Percentiles rank a stretch among this genome's conserved stretches.
Conservation (phyloP, 2,888 invertebrate genomes). For the Vesta saturnalis region DNA sequence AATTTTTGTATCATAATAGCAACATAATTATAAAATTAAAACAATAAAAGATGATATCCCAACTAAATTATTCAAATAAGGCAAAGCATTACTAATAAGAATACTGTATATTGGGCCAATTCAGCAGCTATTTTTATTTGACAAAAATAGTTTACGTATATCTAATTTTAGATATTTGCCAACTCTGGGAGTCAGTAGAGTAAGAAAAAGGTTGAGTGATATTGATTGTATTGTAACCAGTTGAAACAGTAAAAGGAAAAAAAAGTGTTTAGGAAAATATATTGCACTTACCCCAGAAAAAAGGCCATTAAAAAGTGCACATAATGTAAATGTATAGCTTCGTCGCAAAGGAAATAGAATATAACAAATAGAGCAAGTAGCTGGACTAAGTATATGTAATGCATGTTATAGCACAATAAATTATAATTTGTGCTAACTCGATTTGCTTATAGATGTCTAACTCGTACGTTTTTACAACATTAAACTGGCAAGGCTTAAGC, state of each 20-base stretch:
- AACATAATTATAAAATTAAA: too few species aligned
- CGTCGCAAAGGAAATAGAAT: neutral
- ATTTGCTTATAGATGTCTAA: too few species aligned
- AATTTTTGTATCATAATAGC: too few species aligned
- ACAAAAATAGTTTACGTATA: neutral
- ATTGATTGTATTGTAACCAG: neutral
- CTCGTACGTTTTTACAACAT: too few species aligned
- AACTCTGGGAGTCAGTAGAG: neutral
- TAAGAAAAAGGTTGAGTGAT: neutral
- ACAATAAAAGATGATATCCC: too few species aligned
- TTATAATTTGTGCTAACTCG: neutral
- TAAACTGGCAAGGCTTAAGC: too few species aligned
- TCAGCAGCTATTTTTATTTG: slow-evolving; percentile 7
- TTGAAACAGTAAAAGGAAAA: neutral
- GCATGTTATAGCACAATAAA: neutral
- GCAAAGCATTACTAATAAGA: too few species aligned
- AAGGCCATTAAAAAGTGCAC: slow-evolving; percentile 1
- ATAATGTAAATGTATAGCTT: neutral
- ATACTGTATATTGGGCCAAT: too few species aligned
- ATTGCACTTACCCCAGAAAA: neutral
- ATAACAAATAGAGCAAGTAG: neutral
- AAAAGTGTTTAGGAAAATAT: neutral
- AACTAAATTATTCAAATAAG: too few species aligned
- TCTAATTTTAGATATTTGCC: slow-evolving; percentile 10
- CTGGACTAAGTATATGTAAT: neutral